Percentiles rank a stretch among this genome's conserved stretches.
These are phyloP conservation scores for Drosophila rhopaloa DNA, from an alignment of 1,140 invertebrate species.

Conservation along the genomic window DNA sequence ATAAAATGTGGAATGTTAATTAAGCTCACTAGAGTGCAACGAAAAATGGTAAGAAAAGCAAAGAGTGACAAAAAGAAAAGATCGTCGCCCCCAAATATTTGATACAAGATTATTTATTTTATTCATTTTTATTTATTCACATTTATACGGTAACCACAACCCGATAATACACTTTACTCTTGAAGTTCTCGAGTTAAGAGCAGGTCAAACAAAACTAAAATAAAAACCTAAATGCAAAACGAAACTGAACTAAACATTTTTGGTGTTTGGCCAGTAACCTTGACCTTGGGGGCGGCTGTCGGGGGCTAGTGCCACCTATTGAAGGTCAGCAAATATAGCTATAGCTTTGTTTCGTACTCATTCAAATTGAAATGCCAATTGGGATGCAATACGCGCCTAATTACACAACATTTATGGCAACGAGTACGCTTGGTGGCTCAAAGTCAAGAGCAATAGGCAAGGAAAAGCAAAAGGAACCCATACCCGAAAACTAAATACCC, in stretches of 20 bases:
- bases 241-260: neutral
- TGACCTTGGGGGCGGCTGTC: neutral
- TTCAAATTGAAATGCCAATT: constrained; percentile 22
- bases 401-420: constrained; percentile 46
- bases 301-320: neutral
- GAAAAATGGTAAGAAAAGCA: neutral
- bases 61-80: neutral
- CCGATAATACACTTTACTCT: neutral
- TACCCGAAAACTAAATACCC: neutral
- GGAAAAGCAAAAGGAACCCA: constrained; percentile 11
- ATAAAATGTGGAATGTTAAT: neutral
- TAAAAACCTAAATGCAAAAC: neutral
- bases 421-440: constrained; percentile 12
- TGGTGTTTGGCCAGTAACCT: neutral
- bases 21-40: neutral
- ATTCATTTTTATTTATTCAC: too few relatives aligned
- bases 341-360: neutral
- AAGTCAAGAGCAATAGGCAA: constrained; percentile 64
- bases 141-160: neutral
- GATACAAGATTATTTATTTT: neutral
- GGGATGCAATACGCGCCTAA: constrained; percentile 57
- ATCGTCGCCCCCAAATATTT: too few relatives aligned
- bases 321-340: neutral
- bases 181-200: neutral
- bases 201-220: neutral